phyloP scores from a whole-genome alignment of 53 echinoderm and acorn worm genomes.

The Astropecten irregularis region DNA sequence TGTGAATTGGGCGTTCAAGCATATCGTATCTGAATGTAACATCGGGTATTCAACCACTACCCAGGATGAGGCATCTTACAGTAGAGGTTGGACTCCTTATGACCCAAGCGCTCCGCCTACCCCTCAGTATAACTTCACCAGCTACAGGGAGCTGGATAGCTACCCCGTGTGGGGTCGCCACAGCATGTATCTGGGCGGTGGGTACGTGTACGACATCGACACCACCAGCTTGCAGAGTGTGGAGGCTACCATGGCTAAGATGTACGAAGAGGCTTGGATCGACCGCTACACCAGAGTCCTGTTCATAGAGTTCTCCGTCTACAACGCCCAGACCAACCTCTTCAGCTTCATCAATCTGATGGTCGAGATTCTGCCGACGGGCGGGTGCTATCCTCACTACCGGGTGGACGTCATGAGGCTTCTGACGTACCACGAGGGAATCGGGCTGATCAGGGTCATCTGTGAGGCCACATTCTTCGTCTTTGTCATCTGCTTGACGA shows the following conservation, averaged over 20 bases:
- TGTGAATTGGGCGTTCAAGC: background rate
- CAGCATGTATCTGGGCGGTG: slow-evolving; percentile 81
- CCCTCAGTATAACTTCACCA: slow-evolving; percentile 71
- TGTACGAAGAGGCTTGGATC: slow-evolving; percentile 80
- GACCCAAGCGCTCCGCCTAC: slow-evolving; percentile 40
- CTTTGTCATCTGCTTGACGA: slow-evolving; percentile 80
- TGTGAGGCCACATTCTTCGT: slow-evolving; percentile 81
- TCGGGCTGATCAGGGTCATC: slow-evolving; percentile 78
- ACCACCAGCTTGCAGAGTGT: background rate
- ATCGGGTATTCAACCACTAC: slow-evolving; percentile 50
- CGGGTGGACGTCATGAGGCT: slow-evolving; percentile 76
- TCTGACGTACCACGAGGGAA: slow-evolving; percentile 67
- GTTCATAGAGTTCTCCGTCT: slow-evolving; percentile 87
- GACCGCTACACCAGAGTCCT: slow-evolving; percentile 82
- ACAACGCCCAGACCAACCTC: slow-evolving; percentile 91
- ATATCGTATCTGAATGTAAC: slow-evolving; percentile 66
- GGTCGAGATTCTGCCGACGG: slow-evolving; percentile 83
- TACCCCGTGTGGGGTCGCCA: slow-evolving; percentile 89
- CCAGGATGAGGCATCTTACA: slow-evolving; percentile 68
- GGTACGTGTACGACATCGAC: slow-evolving; percentile 64
- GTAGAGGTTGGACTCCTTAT: slow-evolving; percentile 70
- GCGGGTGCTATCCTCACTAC: slow-evolving; percentile 64
- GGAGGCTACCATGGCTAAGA: slow-evolving; percentile 2
- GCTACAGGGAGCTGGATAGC: slow-evolving; percentile 68
- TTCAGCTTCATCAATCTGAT: slow-evolving; percentile 83